Evolutionary conservation across 2,113 vertebrate genomes (phyloP), one percentile per base, ranked within the genome.

Genomic region (Myiagra hebetior): DNA sequence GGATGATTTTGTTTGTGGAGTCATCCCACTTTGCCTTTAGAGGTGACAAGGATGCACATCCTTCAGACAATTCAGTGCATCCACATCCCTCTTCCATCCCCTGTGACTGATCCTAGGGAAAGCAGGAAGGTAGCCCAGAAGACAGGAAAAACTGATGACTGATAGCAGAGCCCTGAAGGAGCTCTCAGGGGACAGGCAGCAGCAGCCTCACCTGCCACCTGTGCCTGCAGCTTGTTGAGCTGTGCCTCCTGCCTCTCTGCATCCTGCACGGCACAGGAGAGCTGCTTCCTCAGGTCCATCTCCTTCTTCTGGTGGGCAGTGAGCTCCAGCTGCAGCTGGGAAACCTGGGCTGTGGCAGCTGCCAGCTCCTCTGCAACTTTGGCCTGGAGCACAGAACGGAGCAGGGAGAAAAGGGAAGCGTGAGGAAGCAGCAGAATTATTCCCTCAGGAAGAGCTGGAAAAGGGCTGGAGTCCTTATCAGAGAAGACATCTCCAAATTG

Each of bases 321-420:
- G 75, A 99, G 97, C 87, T 99, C 99, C 60, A 99, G 98, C 97
- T 99, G 99, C 87, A 99, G 98, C 52, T 98, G 98, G 79, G 99
- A 98, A 53, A 99, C 95, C 19, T 98, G 99, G 0, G 98, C 98
- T 0, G 98, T 98, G 56, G 98, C 98, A 5, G 97, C 97, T 20
- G 99, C 98, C 85, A 99, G 93, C 56, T 99, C 99, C 94, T 99
- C 99, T 0, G 98, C 98, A 83, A 99, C 98, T 69, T 98, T 99
- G 52, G 98, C 99, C 99, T 99, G 95, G 23, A 76, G 13, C 44
- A 84, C 53, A 92, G 37, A 89, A 91, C 0, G 7, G 28, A 81
- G 75, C 15, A 28, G 50, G 28, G 9, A 68, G 11, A 72, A 15
- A 26, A 23, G 15, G 5, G 5, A 49, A 17, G 22, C 1, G 12